Base-by-base conservation (phyloP, 2,888 invertebrate species). In the Lamellibrachia satsuma region DNA sequence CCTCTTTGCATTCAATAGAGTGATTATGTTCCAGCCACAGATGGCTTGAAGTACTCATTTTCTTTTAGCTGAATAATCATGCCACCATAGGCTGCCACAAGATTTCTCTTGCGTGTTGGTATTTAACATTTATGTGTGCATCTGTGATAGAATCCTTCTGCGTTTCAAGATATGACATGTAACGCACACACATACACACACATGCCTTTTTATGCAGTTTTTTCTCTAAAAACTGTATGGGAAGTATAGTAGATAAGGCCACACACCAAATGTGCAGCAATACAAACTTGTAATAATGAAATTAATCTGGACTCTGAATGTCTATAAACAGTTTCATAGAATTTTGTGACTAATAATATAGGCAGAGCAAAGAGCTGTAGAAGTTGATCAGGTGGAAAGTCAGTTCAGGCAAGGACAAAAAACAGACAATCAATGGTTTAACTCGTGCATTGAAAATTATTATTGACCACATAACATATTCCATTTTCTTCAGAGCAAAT, bases 391-490 rank as follows among this genome's bases (percentile, higher is more conserved):
- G 75, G 75, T n/a, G n/a, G 75, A 75, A 75, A 15, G 75, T 15
- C 75, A 75, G 15, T 22, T 75, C 75, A 75, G 15, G 22, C 22
- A 75, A 9, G 6, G 3, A 22, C 6, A 6, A 22, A 15, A 75
- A 75, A 75, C 22, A n/a, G 22, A 75, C n/a, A 75, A 75, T 75
- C 75, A 75, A n/a, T 75, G 75, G 75, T 75, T 75, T 75, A 75
- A 75, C 75, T 75, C 75, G 22, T 22, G 75, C 75, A 75, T 75
- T 75, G 75, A 75, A 75, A 75, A n/a, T 75, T 6, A 75, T 75
- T 75, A 75, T 75, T 75, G 75, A 75, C 75, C 75, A 75, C 22
- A 7, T 57, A 57, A 57, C 15, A 15, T 15, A 57, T 75, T 75
- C 22, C 75, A 75, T 22, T 75, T 75, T 75, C 75, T 75, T 75